phyloP scores from a whole-genome alignment of 2,797 vertebrate species.

The Rachycentron canadum region DNA sequence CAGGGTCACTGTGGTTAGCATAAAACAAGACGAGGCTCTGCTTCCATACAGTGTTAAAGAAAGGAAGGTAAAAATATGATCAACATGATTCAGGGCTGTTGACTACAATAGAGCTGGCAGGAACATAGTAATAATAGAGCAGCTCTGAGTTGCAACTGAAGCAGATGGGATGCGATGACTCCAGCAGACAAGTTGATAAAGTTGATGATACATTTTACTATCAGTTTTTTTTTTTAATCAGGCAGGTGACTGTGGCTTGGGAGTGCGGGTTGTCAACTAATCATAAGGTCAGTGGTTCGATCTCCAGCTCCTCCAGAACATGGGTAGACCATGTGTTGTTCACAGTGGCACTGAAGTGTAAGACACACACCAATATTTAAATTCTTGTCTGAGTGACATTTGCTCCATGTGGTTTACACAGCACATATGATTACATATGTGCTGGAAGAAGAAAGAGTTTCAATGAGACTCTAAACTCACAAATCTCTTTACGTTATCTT shows the following conservation, averaged over 20 bases:
- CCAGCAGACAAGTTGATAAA: background rate
- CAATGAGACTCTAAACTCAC: no score
- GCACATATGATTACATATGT: no score
- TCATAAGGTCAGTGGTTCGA: no score
- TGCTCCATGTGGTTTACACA: no score
- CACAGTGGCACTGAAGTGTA: background rate
- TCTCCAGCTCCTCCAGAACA: background rate
- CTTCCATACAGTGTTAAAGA: background rate
- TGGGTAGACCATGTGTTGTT: background rate
- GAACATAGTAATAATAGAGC: background rate
- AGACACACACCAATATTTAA: background rate
- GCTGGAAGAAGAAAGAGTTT: no score
- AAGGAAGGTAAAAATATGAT: background rate
- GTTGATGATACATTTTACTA: no score
- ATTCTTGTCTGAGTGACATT: background rate
- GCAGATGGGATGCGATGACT: background rate
- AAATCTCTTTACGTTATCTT: no score
- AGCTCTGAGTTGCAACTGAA: background rate
- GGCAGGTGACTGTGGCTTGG: no score
- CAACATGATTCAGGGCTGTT: background rate
- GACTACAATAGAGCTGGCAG: background rate
- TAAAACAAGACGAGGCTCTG: constrained; percentile 7
- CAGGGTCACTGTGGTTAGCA: background rate
- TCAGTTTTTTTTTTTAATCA: background rate
- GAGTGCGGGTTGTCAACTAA: background rate